phyloP scores from a whole-genome alignment of 2,888 invertebrate species.

The Diaperis boleti region DNA sequence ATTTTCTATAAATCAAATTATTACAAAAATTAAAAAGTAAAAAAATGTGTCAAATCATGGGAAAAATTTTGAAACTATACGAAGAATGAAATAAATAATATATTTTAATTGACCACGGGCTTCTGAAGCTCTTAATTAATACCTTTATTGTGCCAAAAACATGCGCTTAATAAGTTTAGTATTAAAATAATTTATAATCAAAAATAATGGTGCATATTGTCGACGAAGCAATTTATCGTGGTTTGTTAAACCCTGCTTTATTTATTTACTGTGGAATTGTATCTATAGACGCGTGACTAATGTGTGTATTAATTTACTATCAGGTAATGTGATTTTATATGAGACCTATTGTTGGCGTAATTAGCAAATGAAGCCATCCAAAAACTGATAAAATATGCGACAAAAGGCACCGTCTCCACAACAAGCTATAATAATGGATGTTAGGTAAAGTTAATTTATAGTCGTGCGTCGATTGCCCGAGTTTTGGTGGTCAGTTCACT shows the following conservation, averaged over 20 bases:
- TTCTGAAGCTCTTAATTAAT: too few species aligned
- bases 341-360: slow-evolving; percentile 40
- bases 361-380: slow-evolving; percentile 49
- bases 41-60: too few species aligned
- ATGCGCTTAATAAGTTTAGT: too few species aligned
- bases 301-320: slow-evolving; percentile 36
- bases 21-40: too few species aligned
- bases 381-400: slow-evolving; percentile 51
- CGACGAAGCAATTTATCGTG: neutral
- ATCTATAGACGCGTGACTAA: slow-evolving; percentile 36
- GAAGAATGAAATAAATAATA: too few species aligned
- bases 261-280: slow-evolving; percentile 11
- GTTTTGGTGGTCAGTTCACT: slow-evolving; percentile 54
- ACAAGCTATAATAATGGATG: slow-evolving; percentile 54
- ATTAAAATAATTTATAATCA: too few species aligned
- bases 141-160: too few species aligned
- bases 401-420: slow-evolving; percentile 52
- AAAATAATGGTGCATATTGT: too few species aligned
- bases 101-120: too few species aligned
- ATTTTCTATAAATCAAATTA: too few species aligned
- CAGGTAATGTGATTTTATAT: slow-evolving; percentile 36
- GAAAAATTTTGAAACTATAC: too few species aligned
- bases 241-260: neutral
- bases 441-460: slow-evolving; percentile 56
- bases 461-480: slow-evolving; percentile 53